Percentiles rank a stretch among this genome's conserved stretches.
Conservation (phyloP, 2,888 invertebrate species). For the Ophion ellenae region DNA sequence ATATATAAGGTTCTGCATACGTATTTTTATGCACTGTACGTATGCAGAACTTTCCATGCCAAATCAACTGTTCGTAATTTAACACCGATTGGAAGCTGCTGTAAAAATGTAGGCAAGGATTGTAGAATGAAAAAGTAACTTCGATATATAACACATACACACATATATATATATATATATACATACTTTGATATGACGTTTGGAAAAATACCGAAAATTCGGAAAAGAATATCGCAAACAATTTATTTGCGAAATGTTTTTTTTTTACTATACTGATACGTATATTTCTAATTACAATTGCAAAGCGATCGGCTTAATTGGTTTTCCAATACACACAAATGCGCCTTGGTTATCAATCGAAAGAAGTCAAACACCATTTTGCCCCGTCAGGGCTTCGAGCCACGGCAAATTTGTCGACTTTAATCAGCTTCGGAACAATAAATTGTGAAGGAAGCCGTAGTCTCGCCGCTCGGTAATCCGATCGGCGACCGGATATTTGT, state of each 20-base stretch:
- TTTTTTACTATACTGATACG: no score
- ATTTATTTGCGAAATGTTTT: no score
- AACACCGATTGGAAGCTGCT: background rate
- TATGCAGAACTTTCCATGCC: slow-evolving; percentile 3
- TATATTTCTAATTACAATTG: background rate
- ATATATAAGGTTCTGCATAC: background rate
- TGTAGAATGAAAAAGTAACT: background rate
- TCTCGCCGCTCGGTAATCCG: background rate
- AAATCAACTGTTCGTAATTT: slow-evolving; percentile 1
- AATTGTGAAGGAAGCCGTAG: background rate
- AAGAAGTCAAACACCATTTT: background rate
- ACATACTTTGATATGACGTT: no score
- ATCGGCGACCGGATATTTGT: background rate
- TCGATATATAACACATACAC: background rate
- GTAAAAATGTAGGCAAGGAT: background rate
- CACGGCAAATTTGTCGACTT: background rate
- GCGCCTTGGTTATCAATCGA: background rate
- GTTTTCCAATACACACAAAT: background rate
- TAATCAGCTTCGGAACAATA: background rate
- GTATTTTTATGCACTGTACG: background rate
- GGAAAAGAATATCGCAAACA: no score
- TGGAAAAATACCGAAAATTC: no score
- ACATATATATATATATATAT: no score
- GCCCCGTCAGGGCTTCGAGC: background rate
- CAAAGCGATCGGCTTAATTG: background rate